phyloP scores from a whole-genome alignment of 2,113 vertebrate genomes.

The Centrocercus urophasianus region DNA sequence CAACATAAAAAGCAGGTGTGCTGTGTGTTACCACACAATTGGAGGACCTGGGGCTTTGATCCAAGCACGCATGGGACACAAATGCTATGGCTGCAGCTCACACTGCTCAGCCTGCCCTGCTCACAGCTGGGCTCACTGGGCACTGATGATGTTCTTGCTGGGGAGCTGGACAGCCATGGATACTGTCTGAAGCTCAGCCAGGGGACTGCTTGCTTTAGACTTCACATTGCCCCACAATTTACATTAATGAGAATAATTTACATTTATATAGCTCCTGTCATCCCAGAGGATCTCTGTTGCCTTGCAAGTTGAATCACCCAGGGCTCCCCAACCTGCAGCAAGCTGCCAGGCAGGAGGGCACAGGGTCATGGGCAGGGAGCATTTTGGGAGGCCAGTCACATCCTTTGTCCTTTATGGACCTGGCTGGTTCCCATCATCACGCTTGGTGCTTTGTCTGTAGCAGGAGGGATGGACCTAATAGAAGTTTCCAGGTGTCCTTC shows the following conservation, averaged over 20 bases:
- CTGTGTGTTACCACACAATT: not conserved
- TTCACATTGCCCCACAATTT: slow-evolving; percentile 32
- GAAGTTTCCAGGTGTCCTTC: not conserved
- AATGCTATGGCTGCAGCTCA: not conserved
- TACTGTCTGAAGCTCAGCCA: not conserved
- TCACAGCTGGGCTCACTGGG: not conserved
- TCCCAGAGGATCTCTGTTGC: slow-evolving; percentile 23
- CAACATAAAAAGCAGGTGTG: not conserved
- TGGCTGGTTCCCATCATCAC: not conserved
- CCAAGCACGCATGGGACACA: not conserved
- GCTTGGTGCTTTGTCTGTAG: not conserved
- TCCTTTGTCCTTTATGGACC: not conserved
- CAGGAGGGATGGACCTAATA: not conserved
- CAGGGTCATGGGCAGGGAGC: rapidly evolving
- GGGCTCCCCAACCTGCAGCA: not conserved
- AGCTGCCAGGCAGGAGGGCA: not conserved
- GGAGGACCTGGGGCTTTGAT: not conserved
- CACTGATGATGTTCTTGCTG: not conserved
- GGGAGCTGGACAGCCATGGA: slow-evolving; percentile 2
- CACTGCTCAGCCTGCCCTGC: no score
- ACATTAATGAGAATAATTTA: slow-evolving; percentile 60
- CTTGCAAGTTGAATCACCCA: not conserved
- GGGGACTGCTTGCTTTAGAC: slow-evolving; percentile 17
- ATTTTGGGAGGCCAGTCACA: not conserved
- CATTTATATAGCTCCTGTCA: slow-evolving; percentile 65